These are phyloP conservation scores for Gobius niger DNA, from an alignment of 2,113 vertebrate genomes.

Conservation along the genomic window DNA sequence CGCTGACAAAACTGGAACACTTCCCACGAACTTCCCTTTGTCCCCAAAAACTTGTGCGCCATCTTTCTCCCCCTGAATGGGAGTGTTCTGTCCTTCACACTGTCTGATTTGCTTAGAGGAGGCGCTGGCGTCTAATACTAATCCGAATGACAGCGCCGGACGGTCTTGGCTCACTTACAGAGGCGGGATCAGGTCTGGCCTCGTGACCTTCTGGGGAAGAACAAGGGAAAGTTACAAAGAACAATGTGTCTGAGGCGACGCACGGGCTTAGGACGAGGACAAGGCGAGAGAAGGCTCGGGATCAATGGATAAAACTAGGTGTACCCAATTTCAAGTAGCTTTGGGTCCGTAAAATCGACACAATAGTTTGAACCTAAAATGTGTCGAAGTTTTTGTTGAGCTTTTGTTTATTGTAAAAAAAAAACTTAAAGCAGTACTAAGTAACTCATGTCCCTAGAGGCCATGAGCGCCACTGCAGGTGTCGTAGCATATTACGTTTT, in stretches of 20 bases:
- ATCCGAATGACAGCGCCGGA: constrained; percentile 76
- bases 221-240: constrained; percentile 70
- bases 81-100: constrained; percentile 76
- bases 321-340: background rate
- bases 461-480: no score
- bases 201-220: constrained; percentile 71
- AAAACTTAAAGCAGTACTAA: no score
- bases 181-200: constrained; percentile 74
- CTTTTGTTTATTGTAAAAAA: no score
- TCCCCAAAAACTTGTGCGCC: constrained; percentile 66
- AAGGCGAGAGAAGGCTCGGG: constrained; percentile 62
- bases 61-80: constrained; percentile 59
- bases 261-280: constrained; percentile 51
- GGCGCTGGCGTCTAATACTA: constrained; percentile 73
- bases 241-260: constrained; percentile 66
- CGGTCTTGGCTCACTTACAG: constrained; percentile 78
- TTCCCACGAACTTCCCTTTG: constrained; percentile 63
- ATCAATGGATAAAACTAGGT: constrained; percentile 21
- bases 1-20: constrained; percentile 57
- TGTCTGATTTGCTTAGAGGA: constrained; percentile 76
- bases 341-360: no score
- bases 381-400: no score
- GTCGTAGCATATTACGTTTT: no score
- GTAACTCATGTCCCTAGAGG: no score
- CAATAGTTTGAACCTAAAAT: no score